Base-by-base conservation (phyloP, 2,113 vertebrate species). In the Oryctolagus cuniculus region DNA sequence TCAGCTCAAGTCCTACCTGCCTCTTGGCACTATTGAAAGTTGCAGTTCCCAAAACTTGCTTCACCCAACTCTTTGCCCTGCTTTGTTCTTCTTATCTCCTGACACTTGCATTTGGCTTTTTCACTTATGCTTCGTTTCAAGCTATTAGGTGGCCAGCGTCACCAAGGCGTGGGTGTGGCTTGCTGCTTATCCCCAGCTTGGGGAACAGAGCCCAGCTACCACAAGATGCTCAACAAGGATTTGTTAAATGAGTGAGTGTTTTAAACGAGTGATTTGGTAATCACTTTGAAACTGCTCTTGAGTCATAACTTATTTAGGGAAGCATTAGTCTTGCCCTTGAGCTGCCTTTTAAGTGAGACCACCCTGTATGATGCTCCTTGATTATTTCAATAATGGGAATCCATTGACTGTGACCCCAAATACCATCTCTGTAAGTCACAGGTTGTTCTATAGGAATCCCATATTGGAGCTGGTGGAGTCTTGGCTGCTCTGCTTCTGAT, bases 311-410 rank as follows among this genome's bases (percentile, higher is more conserved):
- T 85, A 64, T 34, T 92, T 63, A 77, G 78, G 88, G 80, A 85
- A 31, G 36, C 67, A 31, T 63, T 85, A 63, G 73, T 69, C 10
- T 87, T 79, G n/a, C 15, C 21, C 24, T 84, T 64, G 10, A 79
- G 12, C 15, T 1, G 12, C 29, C 58, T 90, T 69, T 55, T 64
- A 80, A 69, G 5, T 73, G 36, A 83, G 58, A 74, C 15, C 24
- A 55, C 27, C 8, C 29, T 70, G 36, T 29, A 36, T 31, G 25
- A 78, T 55, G 15, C 16, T 10, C 13, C 75, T 44, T 51, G 51
- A 89, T 70, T 72, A 78, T 74, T 92, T 96, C 16, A 44, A 21
- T 36, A 51, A 66, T 64, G 55, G 69, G 44, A 93, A 31, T 75
- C 74, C 17, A 6, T 75, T 93, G 90, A 29, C 29, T 38, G 7